Evolutionary conservation across 2,888 invertebrate genomes (phyloP).

Genomic region (Netelia melanura): DNA sequence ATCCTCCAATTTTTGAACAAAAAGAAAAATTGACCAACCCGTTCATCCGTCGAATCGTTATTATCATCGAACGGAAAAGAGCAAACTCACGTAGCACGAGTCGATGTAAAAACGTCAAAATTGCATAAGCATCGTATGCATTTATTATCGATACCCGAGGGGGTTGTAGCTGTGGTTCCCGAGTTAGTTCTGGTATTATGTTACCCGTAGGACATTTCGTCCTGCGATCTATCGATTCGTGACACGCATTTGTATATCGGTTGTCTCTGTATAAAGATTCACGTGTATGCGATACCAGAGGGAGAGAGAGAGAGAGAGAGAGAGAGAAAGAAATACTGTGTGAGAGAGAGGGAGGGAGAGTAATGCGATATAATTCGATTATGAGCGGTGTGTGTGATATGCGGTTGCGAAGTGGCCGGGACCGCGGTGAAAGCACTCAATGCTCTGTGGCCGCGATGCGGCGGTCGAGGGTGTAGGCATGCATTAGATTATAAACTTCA

Average conservation of each 20-base stretch:
- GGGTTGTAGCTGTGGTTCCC: constrained; percentile 45
- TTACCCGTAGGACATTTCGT: constrained; percentile 41
- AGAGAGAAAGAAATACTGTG: constrained; percentile 1
- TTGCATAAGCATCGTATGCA: background rate
- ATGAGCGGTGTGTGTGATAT: constrained; percentile 80
- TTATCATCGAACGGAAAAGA: background rate
- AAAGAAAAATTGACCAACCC: no score
- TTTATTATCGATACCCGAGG: constrained; percentile 29
- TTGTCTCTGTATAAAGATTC: background rate
- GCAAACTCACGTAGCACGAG: background rate
- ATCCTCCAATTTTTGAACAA: background rate
- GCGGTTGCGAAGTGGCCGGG: constrained; percentile 81
- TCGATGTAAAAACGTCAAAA: background rate
- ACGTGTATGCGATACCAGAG: constrained; percentile 5
- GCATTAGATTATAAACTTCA: constrained; percentile 84
- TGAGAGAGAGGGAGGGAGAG: constrained; percentile 60
- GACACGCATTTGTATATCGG: background rate
- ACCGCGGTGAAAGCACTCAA: constrained; percentile 83
- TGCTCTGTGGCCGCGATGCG: constrained; percentile 77
- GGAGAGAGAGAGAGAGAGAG: background rate
- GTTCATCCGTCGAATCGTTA: background rate
- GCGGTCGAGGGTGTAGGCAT: constrained; percentile 77
- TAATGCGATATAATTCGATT: constrained; percentile 83
- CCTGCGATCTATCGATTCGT: constrained; percentile 51
- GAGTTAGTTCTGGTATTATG: constrained; percentile 36